Evolutionary conservation across 1,140 invertebrate genomes (phyloP).

Genomic region (Scaptomyza montana): DNA sequence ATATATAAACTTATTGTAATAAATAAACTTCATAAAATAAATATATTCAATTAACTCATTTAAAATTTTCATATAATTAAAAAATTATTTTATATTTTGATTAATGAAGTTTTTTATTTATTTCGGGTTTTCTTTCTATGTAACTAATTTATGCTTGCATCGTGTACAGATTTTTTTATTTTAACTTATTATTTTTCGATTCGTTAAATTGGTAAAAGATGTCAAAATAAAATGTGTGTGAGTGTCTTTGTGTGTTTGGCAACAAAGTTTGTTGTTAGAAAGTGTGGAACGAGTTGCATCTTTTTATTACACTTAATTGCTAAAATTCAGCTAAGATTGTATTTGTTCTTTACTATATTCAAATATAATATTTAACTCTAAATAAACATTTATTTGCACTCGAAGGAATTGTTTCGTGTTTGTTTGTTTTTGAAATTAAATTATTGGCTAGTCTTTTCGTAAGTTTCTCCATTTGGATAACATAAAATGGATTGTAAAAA

Average conservation of each 20-base stretch:
- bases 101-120: conserved; percentile 79
- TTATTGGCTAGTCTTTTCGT: conserved; percentile 31
- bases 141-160: conserved; percentile 74
- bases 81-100: conserved; percentile 47
- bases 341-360: conserved; percentile 31
- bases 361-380: conserved; percentile 37
- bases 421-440: conserved; percentile 3
- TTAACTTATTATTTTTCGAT: conserved; percentile 25
- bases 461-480: conserved; percentile 20
- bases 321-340: conserved; percentile 70
- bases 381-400: conserved; percentile 62
- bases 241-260: conserved; percentile 21
- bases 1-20: background rate
- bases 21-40: background rate
- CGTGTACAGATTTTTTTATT: conserved; percentile 54
- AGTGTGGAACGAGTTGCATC: conserved; percentile 32
- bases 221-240: conserved; percentile 36
- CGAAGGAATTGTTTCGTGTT: conserved; percentile 36
- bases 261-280: conserved; percentile 23
- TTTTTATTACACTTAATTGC: conserved; percentile 42
- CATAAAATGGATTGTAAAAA: conserved; percentile 27
- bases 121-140: conserved; percentile 68
- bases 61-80: background rate
- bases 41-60: background rate
- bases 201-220: conserved; percentile 46